Conservation (phyloP, 2,888 invertebrate species). For the Neocrepidodera transversa region DNA sequence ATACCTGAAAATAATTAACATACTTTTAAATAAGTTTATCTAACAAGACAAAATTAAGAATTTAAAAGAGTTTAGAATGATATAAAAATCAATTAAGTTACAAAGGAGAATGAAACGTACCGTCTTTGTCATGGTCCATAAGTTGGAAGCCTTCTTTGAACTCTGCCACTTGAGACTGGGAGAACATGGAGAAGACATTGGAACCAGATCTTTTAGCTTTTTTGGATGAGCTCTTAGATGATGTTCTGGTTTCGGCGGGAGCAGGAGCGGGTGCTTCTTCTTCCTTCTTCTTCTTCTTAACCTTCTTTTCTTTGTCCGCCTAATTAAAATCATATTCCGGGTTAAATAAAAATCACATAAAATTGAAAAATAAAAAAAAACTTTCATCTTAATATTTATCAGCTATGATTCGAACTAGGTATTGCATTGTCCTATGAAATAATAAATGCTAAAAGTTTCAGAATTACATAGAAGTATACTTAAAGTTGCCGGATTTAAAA, state of each 20-base stretch:
- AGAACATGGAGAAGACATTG: conserved; percentile 97
- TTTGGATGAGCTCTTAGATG: conserved; percentile 82
- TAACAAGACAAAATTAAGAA: too few species aligned
- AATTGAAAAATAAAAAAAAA: neutral
- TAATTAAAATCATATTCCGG: conserved; percentile 52
- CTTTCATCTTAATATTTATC: too few species aligned
- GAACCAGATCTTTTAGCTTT: conserved; percentile 89
- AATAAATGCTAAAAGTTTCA: neutral
- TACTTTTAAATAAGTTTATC: neutral
- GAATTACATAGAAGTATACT: too few species aligned
- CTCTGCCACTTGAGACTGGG: conserved; percentile 88
- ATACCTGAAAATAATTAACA: conserved; percentile 44
- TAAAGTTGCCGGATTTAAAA: too few species aligned
- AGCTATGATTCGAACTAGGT: too few species aligned
- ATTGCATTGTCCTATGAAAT: neutral
- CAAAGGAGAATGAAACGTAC: too few species aligned
- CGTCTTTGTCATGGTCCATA: conserved; percentile 94
- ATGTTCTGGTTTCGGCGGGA: conserved; percentile 73
- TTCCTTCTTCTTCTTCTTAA: conserved; percentile 80
- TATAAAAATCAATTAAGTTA: too few species aligned
- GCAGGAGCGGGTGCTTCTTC: conserved; percentile 73
- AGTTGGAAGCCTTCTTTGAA: conserved; percentile 95
- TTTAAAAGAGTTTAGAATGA: neutral
- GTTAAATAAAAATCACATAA: neutral
- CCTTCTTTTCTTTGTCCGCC: conserved; percentile 95